Percentiles rank a stretch among this genome's conserved stretches.
phyloP scores from a whole-genome alignment of 2,797 vertebrate genomes.

The Onychomys torridus region DNA sequence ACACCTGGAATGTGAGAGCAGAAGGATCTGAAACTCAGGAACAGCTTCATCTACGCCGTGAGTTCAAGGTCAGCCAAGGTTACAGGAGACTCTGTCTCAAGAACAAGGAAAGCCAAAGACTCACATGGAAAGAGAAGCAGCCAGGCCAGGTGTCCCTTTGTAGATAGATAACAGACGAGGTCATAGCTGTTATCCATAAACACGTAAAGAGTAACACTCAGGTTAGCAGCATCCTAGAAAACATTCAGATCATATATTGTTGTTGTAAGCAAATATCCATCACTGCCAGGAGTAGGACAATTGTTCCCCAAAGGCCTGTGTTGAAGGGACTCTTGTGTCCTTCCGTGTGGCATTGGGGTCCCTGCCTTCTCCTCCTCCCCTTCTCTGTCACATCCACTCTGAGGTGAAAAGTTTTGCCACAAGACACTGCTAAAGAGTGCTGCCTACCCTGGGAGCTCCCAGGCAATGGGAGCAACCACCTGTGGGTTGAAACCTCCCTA shows the following conservation, averaged over 20 bases:
- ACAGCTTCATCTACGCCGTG: background rate
- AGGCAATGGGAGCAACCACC: background rate
- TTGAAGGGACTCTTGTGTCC: background rate
- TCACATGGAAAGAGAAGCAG: background rate
- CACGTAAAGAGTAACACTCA: constrained; percentile 16
- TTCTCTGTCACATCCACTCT: background rate
- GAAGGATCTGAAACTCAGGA: background rate
- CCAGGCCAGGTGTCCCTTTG: background rate
- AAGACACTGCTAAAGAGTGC: background rate
- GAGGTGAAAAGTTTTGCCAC: no score
- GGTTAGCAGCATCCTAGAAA: constrained; percentile 23
- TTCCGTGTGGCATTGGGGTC: background rate
- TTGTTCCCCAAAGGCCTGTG: background rate
- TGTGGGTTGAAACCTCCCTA: background rate
- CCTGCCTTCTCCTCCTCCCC: background rate
- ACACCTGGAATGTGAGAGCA: background rate
- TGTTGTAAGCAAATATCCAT: background rate
- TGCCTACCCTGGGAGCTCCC: background rate
- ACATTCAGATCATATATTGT: background rate
- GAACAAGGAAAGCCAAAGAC: constrained; percentile 29
- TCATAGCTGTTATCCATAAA: background rate
- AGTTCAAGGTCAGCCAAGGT: background rate
- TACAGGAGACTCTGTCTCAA: background rate
- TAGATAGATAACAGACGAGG: background rate
- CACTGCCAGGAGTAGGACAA: background rate